Evolutionary conservation across 2,888 invertebrate species (phyloP), one percentile per base, ranked within the genome.

Genomic region (Abrostola triplasia): DNA sequence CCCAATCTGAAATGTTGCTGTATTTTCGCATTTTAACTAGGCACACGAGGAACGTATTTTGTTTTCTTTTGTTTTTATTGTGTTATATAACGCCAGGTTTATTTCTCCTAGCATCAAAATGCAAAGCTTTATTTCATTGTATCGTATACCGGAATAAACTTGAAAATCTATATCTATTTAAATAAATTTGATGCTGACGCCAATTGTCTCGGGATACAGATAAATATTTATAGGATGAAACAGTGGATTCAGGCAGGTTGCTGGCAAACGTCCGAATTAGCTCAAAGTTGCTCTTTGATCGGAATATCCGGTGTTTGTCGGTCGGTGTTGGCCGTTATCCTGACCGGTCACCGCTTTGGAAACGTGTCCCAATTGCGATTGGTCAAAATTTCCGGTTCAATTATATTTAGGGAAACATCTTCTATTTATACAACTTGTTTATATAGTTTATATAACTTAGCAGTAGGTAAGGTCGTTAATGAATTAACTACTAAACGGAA

Each of bases 1-100:
- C 90, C 90, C 89, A 92, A 92, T 92, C 92, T 89, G 90, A 89
- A 90, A 91, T 81, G 89, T 89, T 86, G 85, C 86, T 84, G 85
- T 86, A 88, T 84, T 86, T 87, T 87, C 84, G 86, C 87, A 90
- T 90, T 91, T 88, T 87, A 89, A 90, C 88, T 88, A 88, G 86
- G 73, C 79, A 79, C 82, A 80, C 81, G 73, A 79, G 81, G 62
- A 67, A 63, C 59, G 54, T 69, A 65, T 70, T 70, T 73, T 67
- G 68, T 69, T 70, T 66, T 67, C 59, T 54, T 77, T 53, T 63
- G 47, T 65, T 67, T 68, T 64, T 70, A 44, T 58, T 48, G 54
- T 42, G 57, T 67, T 63, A 67, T 67, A 64, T 65, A 58, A 67
- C 70, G 49, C 61, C 58, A 58, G 40, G 40, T 37, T 70, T 52